Percentiles rank a stretch among this genome's conserved stretches.
Evolutionary conservation across 2,113 vertebrate genomes (phyloP).

Genomic region (Pollimyrus isidori): DNA sequence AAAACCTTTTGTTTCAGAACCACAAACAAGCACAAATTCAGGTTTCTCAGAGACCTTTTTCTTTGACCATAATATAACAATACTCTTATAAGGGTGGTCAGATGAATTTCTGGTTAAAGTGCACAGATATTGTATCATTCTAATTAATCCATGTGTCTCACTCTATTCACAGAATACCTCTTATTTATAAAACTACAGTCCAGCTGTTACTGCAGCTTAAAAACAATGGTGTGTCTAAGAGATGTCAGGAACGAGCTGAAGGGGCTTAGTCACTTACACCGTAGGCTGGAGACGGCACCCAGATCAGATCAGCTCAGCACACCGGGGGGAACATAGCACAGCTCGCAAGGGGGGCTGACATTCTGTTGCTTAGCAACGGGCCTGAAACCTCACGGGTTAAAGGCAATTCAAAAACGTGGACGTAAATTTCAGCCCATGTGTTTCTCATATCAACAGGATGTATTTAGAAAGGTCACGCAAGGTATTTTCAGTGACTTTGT

Average conservation of each 20-base stretch:
- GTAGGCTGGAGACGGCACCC: neutral
- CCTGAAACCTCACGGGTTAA: conserved; percentile 45
- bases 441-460: neutral
- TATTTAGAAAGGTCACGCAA: neutral
- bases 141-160: neutral
- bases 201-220: neutral
- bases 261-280: neutral
- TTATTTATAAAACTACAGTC: neutral
- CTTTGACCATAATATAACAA: neutral
- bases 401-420: conserved; percentile 23
- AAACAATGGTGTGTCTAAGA: neutral
- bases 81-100: neutral
- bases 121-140: neutral
- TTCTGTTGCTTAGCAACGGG: conserved; percentile 65
- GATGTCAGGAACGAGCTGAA: neutral
- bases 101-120: neutral
- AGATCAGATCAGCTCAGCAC: neutral
- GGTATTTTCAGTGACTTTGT: neutral
- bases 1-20: neutral
- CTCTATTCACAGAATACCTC: neutral
- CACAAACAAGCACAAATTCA: neutral
- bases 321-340: neutral
- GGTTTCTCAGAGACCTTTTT: neutral
- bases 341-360: conserved; percentile 46
- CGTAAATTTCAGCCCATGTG: neutral